These are phyloP conservation scores for Atta texana DNA, from an alignment of 1,140 invertebrate species.

Conservation along the genomic window DNA sequence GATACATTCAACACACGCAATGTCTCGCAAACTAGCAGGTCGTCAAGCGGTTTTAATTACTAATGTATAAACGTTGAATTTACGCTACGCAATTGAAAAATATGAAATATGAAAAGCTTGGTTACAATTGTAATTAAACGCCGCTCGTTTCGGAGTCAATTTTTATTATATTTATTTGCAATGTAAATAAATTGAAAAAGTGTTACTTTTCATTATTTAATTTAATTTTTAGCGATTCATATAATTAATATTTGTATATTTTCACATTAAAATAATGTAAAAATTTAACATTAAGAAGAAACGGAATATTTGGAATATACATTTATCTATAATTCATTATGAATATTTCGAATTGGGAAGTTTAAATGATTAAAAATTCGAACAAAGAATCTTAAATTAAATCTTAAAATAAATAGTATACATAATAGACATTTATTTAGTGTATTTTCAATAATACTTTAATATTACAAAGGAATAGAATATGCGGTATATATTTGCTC, in stretches of 20 bases:
- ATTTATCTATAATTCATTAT: neutral
- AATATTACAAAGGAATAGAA: neutral
- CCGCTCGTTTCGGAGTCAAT: neutral
- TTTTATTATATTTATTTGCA: neutral
- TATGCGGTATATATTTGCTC: neutral
- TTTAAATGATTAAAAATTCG: neutral
- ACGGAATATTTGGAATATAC: neutral
- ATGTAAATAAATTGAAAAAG: constrained; percentile 22
- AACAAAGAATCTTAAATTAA: no score
- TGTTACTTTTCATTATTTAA: neutral
- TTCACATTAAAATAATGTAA: neutral
- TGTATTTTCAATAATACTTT: neutral
- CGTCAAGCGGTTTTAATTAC: constrained; percentile 12
- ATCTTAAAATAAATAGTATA: no score
- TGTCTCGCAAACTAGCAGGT: neutral
- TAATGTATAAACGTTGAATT: neutral
- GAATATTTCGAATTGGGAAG: neutral
- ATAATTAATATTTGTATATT: neutral
- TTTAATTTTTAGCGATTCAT: neutral
- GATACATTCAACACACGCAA: neutral
- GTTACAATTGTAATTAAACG: neutral
- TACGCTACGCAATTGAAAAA: neutral
- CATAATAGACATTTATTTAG: no score
- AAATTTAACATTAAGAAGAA: neutral
- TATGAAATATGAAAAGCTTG: neutral